Conservation (phyloP, 2,888 invertebrate species). For the Isotomurus palustris region DNA sequence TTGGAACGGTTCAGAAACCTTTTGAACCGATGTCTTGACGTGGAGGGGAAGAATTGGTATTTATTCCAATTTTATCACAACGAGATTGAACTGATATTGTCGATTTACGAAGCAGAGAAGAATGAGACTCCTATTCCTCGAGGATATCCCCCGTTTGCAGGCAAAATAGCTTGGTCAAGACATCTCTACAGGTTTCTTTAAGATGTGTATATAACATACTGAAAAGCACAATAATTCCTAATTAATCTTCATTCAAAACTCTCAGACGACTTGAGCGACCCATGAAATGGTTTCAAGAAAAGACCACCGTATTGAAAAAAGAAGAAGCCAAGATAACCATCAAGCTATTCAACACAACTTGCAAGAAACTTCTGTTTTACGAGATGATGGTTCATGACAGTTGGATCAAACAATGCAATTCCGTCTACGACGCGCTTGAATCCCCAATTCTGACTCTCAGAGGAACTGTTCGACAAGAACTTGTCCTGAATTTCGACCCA, state of each 20-base stretch:
- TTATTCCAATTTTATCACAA: slow-evolving; percentile 44
- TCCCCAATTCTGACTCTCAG: slow-evolving; percentile 39
- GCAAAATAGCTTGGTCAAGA: slow-evolving; percentile 77
- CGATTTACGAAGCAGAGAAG: slow-evolving; percentile 69
- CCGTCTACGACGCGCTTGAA: slow-evolving; percentile 42
- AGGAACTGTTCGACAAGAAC: slow-evolving; percentile 50
- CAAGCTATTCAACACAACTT: slow-evolving; percentile 72
- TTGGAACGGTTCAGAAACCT: slow-evolving; percentile 65
- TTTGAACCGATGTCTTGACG: slow-evolving; percentile 55
- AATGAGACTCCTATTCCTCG: slow-evolving; percentile 67
- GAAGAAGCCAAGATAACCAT: slow-evolving; percentile 68
- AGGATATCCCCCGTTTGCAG: slow-evolving; percentile 74
- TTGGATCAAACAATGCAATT: slow-evolving; percentile 39
- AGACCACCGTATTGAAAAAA: slow-evolving; percentile 55
- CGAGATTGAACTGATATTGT: slow-evolving; percentile 38
- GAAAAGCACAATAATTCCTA: not conserved
- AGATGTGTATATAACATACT: not conserved
- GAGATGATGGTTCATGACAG: slow-evolving; percentile 77
- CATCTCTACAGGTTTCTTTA: slow-evolving; percentile 58
- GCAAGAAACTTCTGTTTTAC: slow-evolving; percentile 73
- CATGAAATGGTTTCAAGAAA: slow-evolving; percentile 40
- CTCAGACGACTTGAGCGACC: slow-evolving; percentile 38
- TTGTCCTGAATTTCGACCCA: slow-evolving; percentile 60
- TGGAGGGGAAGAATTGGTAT: slow-evolving; percentile 37
- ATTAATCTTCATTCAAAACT: not conserved